Evolutionary conservation across 2,797 vertebrate species (phyloP).

Genomic region (Toxotes lorentzi): DNA sequence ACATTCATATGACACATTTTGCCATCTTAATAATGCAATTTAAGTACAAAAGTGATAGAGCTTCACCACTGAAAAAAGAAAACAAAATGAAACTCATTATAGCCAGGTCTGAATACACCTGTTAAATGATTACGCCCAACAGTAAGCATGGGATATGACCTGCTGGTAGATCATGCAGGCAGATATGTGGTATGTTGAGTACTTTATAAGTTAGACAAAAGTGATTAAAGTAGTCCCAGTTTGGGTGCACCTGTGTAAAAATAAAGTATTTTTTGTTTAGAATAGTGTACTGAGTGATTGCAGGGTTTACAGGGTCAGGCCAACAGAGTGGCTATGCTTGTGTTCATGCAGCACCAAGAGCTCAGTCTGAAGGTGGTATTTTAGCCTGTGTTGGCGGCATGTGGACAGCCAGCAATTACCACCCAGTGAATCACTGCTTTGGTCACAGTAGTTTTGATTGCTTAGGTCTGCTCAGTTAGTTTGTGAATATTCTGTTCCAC

Average conservation of each 20-base stretch:
- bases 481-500: slow-evolving; percentile 32
- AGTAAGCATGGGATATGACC: not conserved
- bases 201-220: not conserved
- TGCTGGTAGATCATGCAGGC: not conserved
- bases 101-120: not conserved
- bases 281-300: not conserved
- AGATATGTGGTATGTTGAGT: not conserved
- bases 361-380: slow-evolving; percentile 19
- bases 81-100: not conserved
- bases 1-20: not conserved
- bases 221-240: not conserved
- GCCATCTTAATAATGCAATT: slow-evolving; percentile 1
- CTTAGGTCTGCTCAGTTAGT: slow-evolving; percentile 13
- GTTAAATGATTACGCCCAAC: not conserved
- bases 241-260: not conserved
- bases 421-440: slow-evolving; percentile 30
- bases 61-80: not conserved
- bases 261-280: not conserved
- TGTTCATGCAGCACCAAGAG: slow-evolving; percentile 3
- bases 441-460: slow-evolving; percentile 27
- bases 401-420: slow-evolving; percentile 29
- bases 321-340: not conserved
- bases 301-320: not conserved
- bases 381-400: slow-evolving; percentile 11
- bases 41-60: not conserved